Conservation (phyloP, 2,888 invertebrate species). For the Lepeophtheirus nordmannii region DNA sequence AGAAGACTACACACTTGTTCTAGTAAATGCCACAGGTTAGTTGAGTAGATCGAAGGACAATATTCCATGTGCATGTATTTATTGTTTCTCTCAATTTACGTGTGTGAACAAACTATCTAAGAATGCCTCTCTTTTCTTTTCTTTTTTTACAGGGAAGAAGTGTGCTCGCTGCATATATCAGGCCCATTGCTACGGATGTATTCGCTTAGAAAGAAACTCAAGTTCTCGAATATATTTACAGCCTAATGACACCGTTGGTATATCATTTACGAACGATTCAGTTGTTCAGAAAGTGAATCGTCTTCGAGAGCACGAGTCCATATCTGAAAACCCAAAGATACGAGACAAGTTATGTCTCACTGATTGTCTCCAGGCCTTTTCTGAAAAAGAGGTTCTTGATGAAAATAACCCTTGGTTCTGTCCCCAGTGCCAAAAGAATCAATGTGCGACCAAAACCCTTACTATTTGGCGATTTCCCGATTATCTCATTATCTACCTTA, state of each 20-base stretch:
- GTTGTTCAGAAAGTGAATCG: background rate
- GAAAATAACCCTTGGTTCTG: conserved; percentile 51
- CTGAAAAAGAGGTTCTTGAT: conserved; percentile 46
- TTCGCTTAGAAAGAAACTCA: conserved; percentile 35
- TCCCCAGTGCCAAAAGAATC: conserved; percentile 45
- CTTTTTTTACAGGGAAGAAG: background rate
- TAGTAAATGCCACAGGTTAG: conserved; percentile 42
- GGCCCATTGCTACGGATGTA: conserved; percentile 44
- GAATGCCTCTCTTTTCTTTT: background rate
- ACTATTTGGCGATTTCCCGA: conserved; percentile 48
- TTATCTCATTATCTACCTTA: conserved; percentile 47
- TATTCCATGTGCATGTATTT: too few relatives aligned
- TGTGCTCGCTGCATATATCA: conserved; percentile 46
- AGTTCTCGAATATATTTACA: conserved; percentile 35
- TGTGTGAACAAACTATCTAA: too few relatives aligned
- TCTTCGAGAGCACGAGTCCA: background rate
- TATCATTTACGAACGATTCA: background rate
- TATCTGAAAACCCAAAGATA: conserved; percentile 37
- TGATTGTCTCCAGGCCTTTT: conserved; percentile 48
- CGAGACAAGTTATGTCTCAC: conserved; percentile 42
- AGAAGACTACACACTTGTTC: conserved; percentile 38
- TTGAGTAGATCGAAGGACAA: too few relatives aligned
- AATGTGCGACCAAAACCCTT: conserved; percentile 48
- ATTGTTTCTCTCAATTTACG: too few relatives aligned
- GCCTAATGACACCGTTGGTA: conserved; percentile 41